phyloP scores from a whole-genome alignment of 2,797 vertebrate species.

The Alectoris magna region DNA sequence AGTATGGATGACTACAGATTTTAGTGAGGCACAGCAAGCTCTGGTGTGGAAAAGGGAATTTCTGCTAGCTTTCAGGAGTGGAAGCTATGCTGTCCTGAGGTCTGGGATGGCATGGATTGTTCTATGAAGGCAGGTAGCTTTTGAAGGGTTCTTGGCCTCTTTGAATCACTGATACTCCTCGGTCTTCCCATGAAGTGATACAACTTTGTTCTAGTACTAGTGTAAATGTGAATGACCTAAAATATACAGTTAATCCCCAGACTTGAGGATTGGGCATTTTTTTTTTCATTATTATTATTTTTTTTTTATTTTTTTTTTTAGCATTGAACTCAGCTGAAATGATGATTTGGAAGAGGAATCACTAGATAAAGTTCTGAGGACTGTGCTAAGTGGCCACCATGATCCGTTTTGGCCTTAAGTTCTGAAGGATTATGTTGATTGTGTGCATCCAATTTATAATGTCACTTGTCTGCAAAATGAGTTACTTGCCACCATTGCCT shows the following conservation, averaged over 20 bases:
- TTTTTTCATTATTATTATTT: too few relatives aligned
- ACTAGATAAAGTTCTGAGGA: neutral
- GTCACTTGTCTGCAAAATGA: neutral
- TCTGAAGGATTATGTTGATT: neutral
- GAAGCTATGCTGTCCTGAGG: neutral
- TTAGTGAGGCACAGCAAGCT: neutral
- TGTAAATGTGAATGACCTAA: neutral
- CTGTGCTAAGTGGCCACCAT: neutral
- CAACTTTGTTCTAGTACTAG: neutral
- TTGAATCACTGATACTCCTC: neutral
- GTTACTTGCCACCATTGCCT: neutral
- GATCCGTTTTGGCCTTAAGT: neutral
- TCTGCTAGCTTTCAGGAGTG: neutral
- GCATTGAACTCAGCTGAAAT: neutral
- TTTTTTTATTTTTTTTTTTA: neutral
- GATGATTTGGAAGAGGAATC: neutral
- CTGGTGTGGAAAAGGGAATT: neutral
- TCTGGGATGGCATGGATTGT: neutral
- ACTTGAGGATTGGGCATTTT: accelerated
- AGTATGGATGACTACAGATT: neutral
- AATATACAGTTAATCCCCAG: neutral
- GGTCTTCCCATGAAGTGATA: neutral
- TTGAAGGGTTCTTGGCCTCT: neutral
- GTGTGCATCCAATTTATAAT: neutral
- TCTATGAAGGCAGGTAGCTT: neutral